Base-by-base conservation (phyloP, 2,113 vertebrate species). In the Todiramphus saurophagus region DNA sequence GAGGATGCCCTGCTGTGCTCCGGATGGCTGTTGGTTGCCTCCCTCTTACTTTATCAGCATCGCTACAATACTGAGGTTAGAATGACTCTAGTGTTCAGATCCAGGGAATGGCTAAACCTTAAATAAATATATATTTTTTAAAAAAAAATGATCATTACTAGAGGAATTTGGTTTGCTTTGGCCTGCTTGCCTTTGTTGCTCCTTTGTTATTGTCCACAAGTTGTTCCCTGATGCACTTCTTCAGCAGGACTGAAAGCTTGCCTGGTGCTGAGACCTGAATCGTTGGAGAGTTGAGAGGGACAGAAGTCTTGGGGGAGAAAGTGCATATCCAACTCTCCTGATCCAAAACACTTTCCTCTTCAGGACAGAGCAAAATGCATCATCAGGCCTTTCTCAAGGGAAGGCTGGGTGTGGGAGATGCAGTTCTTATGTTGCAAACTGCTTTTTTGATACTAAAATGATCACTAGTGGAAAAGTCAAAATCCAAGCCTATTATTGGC, bases 1-100 rank as follows among this genome's bases (percentile, higher is more conserved):
- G 85, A 82, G 37, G 92, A 97, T 12, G 86, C 98, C 8, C 96
- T 99, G 86, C 97, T 98, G 53, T 98, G 98, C 93, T 99, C 98
- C 69, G 98, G 98, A 63, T 99, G 98, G 97, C 98, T 99, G 27
- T 97, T 99, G 94, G 96, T 98, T 62, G 98, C 98, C 23, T 98
- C 99, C 70, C 98, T 99, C 87, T 93, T 99, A 82, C 94, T 97
- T 78, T 98, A 98, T 94, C 99, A 99, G 96, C 97, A 95, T 68
- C 39, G 95, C 93, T 98, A 98, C 97, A 97, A 97, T 13, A 93
- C 98, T 86, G 98, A 99, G 99, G 99, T 99, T 96, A 95, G 97
- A 95, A 89, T 18, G 16, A 18, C 55, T 74, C 30, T 46, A 16
- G n/a, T 23, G n/a, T 43, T 86, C 82, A 74, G 56, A 56, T 64